Evolutionary conservation across 2,888 invertebrate genomes (phyloP).

Genomic region (Parthenolecanium corni): DNA sequence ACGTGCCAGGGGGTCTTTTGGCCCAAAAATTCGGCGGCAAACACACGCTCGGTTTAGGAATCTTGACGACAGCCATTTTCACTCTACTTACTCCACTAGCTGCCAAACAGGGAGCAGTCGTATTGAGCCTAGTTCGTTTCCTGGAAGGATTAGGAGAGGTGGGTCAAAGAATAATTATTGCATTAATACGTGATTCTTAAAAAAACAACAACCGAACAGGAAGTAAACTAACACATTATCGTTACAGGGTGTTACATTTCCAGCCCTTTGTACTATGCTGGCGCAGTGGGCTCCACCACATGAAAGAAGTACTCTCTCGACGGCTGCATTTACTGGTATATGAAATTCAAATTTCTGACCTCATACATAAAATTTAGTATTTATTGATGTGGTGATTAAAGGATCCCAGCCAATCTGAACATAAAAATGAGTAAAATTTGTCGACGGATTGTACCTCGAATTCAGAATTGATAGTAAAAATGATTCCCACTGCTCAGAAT

Average conservation of each 20-base stretch:
- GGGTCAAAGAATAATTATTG: conserved; percentile 23
- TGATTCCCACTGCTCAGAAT: too few species aligned
- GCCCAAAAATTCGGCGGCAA: conserved; percentile 41
- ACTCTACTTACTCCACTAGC: conserved; percentile 41
- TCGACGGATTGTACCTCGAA: too few species aligned
- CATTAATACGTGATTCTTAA: too few species aligned
- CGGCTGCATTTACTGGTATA: conserved; percentile 37
- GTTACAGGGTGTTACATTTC: conserved; percentile 37
- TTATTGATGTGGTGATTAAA: too few species aligned
- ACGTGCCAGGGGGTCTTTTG: conserved; percentile 41
- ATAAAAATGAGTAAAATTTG: too few species aligned
- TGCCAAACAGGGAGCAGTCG: conserved; percentile 37
- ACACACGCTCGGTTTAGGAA: conserved; percentile 40
- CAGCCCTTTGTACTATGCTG: conserved; percentile 41
- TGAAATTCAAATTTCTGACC: background rate
- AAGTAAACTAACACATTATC: too few species aligned
- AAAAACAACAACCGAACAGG: too few species aligned
- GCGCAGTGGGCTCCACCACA: conserved; percentile 39
- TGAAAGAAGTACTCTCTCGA: conserved; percentile 37
- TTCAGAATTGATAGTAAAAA: too few species aligned
- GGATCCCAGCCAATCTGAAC: too few species aligned
- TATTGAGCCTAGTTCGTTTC: conserved; percentile 46
- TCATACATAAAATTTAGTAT: too few species aligned
- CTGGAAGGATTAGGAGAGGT: conserved; percentile 45
- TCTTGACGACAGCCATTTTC: conserved; percentile 40